Evolutionary conservation across 2,888 invertebrate species (phyloP).

Genomic region (Spilosoma lubricipeda): DNA sequence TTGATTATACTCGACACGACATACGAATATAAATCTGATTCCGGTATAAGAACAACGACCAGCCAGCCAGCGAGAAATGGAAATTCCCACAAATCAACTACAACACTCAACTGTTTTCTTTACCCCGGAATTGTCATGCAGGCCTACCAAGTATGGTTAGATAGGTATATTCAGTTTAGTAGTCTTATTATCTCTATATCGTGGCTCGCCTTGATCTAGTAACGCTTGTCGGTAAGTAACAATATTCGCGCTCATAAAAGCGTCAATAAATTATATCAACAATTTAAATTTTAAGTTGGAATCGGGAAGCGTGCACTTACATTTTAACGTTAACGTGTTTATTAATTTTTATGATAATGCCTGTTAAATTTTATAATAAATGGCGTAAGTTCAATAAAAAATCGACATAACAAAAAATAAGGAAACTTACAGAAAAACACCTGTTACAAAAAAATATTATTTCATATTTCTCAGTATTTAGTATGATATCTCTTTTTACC

Average conservation of each 20-base stretch:
- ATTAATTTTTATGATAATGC: background rate
- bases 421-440: background rate
- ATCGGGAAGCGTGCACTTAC: background rate
- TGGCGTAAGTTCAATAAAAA: background rate
- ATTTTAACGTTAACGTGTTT: background rate
- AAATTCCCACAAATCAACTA: conserved; percentile 30
- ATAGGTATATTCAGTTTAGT: conserved; percentile 31
- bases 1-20: background rate
- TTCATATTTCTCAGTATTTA: background rate
- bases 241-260: conserved; percentile 43
- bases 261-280: conserved; percentile 35
- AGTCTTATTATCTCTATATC: conserved; percentile 37
- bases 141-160: conserved; percentile 22
- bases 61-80: background rate
- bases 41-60: background rate
- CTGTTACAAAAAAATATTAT: background rate
- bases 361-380: background rate
- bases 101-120: conserved; percentile 42
- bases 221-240: conserved; percentile 40
- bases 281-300: background rate
- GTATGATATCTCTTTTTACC: background rate
- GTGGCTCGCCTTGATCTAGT: conserved; percentile 65
- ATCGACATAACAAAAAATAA: background rate
- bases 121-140: conserved; percentile 32
- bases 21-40: background rate